Base-by-base conservation (phyloP, 1,140 invertebrate species). In the Drosophila sp. region DNA sequence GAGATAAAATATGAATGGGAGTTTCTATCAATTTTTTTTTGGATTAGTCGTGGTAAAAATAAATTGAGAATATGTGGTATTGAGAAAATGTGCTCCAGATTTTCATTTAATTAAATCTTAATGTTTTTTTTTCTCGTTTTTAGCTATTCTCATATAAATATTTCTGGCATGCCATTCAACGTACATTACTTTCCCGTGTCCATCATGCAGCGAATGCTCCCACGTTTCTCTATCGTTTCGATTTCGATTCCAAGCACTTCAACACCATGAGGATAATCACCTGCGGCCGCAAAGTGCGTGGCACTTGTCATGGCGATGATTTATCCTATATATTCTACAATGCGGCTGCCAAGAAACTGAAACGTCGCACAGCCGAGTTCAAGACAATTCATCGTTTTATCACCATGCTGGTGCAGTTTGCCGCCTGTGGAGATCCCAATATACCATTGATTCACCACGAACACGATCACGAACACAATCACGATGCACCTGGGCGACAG, bases 291-390 rank as follows among this genome's bases (percentile, higher is more conserved):
- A 92, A 91, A 66, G 76, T 91, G 62, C 89, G 91, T 4, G 91
- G 91, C 66, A 93, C 93, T n/a, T 93, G 92, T 72, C 95, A 96
- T 81, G 94, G 93, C 0, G 95, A 96, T 72, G 95, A 96, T 77
- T 66, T 95, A 3, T 94, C 94, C 63, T 95, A 95, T 87, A 73
- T 95, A 41, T 96, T 95, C 79, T 92, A 93, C 75, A 93, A 92
- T 67, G 86, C 79, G 61, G 83, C 93, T 29, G 93, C 92, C 50
- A 83, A 90, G 33, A 93, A 93, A 67, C 76, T 92, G 58, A 91
- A 93, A 62, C 72, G 76, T 1, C 90, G 80, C 54, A 80, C 90
- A 6, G 85, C 77, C 27, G 92, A 91, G 66, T 92, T 92, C 30
- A 89, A 81, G 78, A 85, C 92, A 8, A 93, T 93, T 58, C 70